Base-by-base conservation (phyloP, 1,140 invertebrate genomes). In the Bombus soroeensis region DNA sequence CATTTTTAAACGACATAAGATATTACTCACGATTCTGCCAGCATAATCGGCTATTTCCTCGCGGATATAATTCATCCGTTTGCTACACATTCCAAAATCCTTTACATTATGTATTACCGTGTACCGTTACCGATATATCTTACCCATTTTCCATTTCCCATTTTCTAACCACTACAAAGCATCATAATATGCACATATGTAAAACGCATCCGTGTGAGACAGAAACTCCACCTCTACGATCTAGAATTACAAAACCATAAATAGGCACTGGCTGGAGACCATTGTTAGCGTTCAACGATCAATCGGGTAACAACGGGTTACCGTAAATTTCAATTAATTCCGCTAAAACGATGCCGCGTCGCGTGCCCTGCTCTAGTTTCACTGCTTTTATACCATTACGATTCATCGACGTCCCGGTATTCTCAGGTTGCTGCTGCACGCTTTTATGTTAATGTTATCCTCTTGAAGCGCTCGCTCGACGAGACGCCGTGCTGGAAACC, bases 251-350 rank as follows among this genome's bases (percentile, higher is more conserved):
- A 32, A 62, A 85, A 80, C 71, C 70, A 57, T 80, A 80, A 72
- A 80, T 80, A 85, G 66, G 53, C 8, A 9, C 53, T 1, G 15
- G 28, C 13, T 18, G 28, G 15, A 12, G 37, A 84, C 37, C 18
- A 71, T 85, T 80, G 77, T 85, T 37, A 53, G 12, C 57, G 28
- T 73, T 73, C 32, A 43, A 79, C 41, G 74, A 89, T 89, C 81
- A 81, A 86, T 72, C 77, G 70, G 43, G 28, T 10, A 86, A 86
- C 66, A 83, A 80, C 84, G 64, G 43, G 81, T 22, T 47, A 62
- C 15, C 22, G 62, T 83, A 87, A 89, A 83, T 87, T 82, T 87
- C 81, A 88, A 89, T 89, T 89, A 89, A 89, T 89, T 83, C 84
- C 62, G 25, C 32, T 86, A 83, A 86, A 89, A 88, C 73, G 87